Evolutionary conservation across 2,888 invertebrate genomes (phyloP).

Genomic region (Stegana nigrithorax): DNA sequence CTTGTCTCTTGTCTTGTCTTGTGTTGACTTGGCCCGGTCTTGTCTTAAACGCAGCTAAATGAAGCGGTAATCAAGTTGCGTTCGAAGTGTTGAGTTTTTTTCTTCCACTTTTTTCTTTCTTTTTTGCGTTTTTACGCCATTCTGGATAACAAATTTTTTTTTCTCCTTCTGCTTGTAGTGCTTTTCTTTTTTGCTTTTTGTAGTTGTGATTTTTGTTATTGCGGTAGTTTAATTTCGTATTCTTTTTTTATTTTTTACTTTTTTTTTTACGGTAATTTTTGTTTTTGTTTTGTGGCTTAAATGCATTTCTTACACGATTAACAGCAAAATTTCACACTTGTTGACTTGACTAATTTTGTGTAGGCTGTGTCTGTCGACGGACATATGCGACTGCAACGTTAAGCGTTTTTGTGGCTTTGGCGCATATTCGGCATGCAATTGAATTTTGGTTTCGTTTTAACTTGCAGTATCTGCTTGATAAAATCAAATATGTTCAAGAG

Average conservation of each 20-base stretch:
- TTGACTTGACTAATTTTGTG: slow-evolving; percentile 1
- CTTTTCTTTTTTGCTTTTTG: slow-evolving; percentile 33
- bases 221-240: slow-evolving; percentile 55
- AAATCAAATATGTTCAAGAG: too few relatives aligned
- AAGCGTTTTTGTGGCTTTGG: too few relatives aligned
- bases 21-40: slow-evolving; percentile 7
- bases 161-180: slow-evolving; percentile 28
- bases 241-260: slow-evolving; percentile 22
- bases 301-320: too few relatives aligned
- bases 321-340: slow-evolving; percentile 59
- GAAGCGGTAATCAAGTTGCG: slow-evolving; percentile 63
- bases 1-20: neutral
- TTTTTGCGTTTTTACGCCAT: too few relatives aligned
- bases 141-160: too few relatives aligned
- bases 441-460: too few relatives aligned
- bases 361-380: neutral
- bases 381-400: too few relatives aligned
- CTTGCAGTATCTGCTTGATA: too few relatives aligned
- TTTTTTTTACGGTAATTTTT: slow-evolving; percentile 5
- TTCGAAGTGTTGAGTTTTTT: slow-evolving; percentile 36
- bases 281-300: too few relatives aligned
- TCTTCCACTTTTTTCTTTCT: too few relatives aligned
- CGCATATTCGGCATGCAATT: too few relatives aligned
- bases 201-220: slow-evolving; percentile 43
- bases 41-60: slow-evolving; percentile 62